Evolutionary conservation across 2,797 vertebrate genomes (phyloP).

Genomic region (Bryconaethiops microstoma): DNA sequence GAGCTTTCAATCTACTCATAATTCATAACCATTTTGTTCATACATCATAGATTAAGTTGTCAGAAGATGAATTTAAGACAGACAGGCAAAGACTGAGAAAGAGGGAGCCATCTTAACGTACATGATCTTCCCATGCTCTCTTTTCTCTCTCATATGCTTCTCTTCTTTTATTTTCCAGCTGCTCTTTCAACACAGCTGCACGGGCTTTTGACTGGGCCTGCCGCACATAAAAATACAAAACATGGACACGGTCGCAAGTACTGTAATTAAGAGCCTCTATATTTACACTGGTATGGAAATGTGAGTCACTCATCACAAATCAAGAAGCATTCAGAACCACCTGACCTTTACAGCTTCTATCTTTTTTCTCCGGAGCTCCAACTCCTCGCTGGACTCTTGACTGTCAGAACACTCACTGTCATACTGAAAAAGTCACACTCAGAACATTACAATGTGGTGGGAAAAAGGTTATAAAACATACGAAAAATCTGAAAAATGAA

Average conservation of each 20-base stretch:
- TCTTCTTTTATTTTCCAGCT: constrained; percentile 90
- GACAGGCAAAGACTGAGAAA: background rate
- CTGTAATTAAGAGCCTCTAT: too few species aligned
- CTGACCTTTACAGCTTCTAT: constrained; percentile 89
- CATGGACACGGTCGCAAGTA: background rate
- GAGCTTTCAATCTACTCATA: too few species aligned
- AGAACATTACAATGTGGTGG: background rate
- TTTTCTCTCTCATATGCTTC: constrained; percentile 92
- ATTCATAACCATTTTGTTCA: too few species aligned
- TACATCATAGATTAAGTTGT: too few species aligned
- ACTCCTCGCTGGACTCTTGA: constrained; percentile 87
- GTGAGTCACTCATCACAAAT: background rate
- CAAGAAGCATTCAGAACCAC: background rate
- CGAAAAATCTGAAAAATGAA: background rate
- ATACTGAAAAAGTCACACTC: constrained; percentile 73
- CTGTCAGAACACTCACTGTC: constrained; percentile 84
- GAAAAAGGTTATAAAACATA: background rate
- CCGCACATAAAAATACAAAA: background rate
- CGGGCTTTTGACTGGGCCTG: constrained; percentile 90
- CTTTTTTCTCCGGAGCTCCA: constrained; percentile 86
- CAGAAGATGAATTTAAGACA: too few species aligned
- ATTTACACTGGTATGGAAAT: background rate
- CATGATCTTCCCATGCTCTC: constrained; percentile 94
- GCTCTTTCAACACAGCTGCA: constrained; percentile 91
- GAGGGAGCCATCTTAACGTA: constrained; percentile 63